phyloP scores from a whole-genome alignment of 1,140 invertebrate species.

The Rhagoletis zephyria region DNA sequence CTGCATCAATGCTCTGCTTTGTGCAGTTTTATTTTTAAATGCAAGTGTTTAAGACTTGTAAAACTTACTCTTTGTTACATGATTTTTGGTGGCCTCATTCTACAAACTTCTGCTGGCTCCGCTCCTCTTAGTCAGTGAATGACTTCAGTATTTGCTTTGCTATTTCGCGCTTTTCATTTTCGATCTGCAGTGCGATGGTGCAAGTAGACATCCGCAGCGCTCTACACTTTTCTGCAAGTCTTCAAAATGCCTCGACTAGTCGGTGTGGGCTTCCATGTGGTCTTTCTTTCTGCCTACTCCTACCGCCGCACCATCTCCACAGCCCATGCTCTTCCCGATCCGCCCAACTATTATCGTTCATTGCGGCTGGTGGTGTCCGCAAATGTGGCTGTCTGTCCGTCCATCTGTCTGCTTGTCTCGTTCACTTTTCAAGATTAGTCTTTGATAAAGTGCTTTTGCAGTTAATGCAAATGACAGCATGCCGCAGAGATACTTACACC shows the following conservation, averaged over 20 bases:
- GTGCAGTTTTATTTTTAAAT: not conserved
- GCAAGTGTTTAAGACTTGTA: conserved; percentile 35
- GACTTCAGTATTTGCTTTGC: not conserved
- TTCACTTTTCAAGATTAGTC: conserved; percentile 53
- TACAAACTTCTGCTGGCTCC: no score
- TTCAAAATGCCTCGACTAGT: not conserved
- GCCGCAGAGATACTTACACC: conserved; percentile 2
- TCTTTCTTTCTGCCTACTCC: not conserved
- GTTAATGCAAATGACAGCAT: conserved; percentile 47
- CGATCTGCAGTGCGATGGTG: not conserved
- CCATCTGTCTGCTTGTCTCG: not conserved
- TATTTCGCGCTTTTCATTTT: not conserved
- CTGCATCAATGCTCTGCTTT: not conserved
- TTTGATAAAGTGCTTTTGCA: conserved; percentile 54
- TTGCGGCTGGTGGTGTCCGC: conserved; percentile 6
- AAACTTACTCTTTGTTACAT: conserved; percentile 15
- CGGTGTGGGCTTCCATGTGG: not conserved
- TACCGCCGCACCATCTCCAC: not conserved
- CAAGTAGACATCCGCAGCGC: no score
- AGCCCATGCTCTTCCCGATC: not conserved
- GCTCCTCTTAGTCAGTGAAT: not conserved
- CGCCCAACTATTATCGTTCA: not conserved
- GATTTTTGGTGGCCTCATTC: not conserved
- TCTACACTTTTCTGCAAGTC: not conserved
- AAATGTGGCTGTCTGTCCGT: not conserved